Evolutionary conservation across 2,888 invertebrate genomes (phyloP).

Genomic region (Laspeyria flexula): DNA sequence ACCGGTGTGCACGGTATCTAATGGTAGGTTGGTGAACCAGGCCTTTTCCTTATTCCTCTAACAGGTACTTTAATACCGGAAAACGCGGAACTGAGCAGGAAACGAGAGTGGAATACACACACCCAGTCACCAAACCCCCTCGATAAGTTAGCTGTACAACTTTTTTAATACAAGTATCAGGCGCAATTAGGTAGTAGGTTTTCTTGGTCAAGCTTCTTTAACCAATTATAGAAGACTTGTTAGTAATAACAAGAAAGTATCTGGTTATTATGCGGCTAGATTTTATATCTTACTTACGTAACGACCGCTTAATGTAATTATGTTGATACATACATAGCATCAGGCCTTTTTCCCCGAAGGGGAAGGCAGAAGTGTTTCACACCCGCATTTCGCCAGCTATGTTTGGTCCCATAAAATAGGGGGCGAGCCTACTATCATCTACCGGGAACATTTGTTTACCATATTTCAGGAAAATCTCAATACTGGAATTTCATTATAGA

Average conservation of each 20-base stretch:
- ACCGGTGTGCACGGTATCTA: constrained; percentile 31
- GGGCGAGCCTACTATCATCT: too few relatives aligned
- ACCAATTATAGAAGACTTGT: constrained; percentile 35
- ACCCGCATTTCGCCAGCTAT: too few relatives aligned
- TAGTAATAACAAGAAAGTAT: constrained; percentile 20
- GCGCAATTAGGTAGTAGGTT: constrained; percentile 51
- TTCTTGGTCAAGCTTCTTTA: constrained; percentile 51
- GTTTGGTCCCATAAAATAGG: too few relatives aligned
- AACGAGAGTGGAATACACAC: constrained; percentile 61
- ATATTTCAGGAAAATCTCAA: too few relatives aligned
- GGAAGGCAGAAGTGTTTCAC: too few relatives aligned
- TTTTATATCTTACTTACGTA: neutral
- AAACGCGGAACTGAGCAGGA: constrained; percentile 62
- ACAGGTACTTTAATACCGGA: constrained; percentile 49
- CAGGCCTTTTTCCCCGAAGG: too few relatives aligned
- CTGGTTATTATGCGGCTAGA: neutral
- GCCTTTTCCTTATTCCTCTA: constrained; percentile 63
- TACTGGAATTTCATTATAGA: too few relatives aligned
- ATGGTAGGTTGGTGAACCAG: constrained; percentile 50
- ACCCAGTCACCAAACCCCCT: constrained; percentile 43
- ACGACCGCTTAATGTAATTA: neutral
- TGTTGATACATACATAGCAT: too few relatives aligned
- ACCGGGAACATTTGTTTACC: too few relatives aligned
- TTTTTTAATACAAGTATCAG: constrained; percentile 30
- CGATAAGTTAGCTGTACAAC: constrained; percentile 32